phyloP scores from a whole-genome alignment of 2,888 invertebrate genomes.

The Odontothrips loti region DNA sequence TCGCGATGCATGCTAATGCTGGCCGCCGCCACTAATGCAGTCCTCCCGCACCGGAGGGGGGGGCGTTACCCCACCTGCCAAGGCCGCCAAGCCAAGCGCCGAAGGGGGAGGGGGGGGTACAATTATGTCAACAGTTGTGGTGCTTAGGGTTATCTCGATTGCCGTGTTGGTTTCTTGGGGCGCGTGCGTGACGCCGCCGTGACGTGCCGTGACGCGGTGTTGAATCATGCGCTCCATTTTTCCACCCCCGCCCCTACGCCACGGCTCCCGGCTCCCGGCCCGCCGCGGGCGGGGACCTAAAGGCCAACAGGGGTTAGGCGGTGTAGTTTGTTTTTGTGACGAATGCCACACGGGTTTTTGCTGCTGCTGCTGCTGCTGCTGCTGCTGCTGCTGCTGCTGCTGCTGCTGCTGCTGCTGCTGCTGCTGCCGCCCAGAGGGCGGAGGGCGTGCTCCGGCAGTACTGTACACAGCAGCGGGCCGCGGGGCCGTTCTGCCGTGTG shows the following conservation, averaged over 20 bases:
- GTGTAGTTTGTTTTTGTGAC: not conserved
- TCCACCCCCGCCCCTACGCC: too few species aligned
- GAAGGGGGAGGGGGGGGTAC: not conserved
- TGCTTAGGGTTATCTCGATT: constrained; percentile 19
- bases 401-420: not conserved
- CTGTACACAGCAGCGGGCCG: too few species aligned
- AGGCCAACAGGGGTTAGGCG: too few species aligned
- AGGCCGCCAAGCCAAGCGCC: not conserved
- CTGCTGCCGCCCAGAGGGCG: not conserved
- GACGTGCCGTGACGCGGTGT: not conserved
- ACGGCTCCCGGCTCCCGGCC: not conserved
- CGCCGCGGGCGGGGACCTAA: too few species aligned
- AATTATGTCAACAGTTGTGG: constrained; percentile 24
- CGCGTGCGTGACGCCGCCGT: too few species aligned
- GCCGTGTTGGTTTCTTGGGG: constrained; percentile 3
- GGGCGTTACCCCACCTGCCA: not conserved
- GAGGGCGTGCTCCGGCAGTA: too few species aligned
- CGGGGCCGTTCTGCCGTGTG: not conserved
- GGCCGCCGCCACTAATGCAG: not conserved
- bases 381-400: too few species aligned
- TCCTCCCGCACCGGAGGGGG: not conserved
- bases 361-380: too few species aligned
- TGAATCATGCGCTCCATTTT: not conserved
- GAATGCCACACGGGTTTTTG: not conserved
- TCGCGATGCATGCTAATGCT: not conserved